These are phyloP conservation scores for Drosophila sechellia DNA, from an alignment of 1,140 invertebrate genomes.

Conservation along the genomic window DNA sequence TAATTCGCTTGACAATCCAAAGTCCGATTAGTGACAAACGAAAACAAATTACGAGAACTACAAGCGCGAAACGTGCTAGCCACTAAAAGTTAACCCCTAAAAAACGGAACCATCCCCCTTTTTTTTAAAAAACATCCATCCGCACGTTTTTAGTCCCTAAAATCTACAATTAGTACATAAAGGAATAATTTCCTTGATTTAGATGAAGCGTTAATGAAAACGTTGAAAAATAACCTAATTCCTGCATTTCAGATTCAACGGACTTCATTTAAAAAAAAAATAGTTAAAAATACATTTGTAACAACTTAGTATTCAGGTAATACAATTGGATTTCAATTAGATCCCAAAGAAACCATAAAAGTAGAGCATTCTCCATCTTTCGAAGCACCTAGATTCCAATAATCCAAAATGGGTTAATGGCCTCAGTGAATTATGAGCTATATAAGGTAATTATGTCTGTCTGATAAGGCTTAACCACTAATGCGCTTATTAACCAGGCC, in stretches of 20 bases:
- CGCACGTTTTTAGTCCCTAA: neutral
- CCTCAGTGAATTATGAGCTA: constrained; percentile 15
- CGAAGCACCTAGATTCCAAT: neutral
- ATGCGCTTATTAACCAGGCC: constrained; percentile 24
- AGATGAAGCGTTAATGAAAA: too few relatives aligned
- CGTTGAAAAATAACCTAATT: too few relatives aligned
- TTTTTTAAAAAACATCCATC: too few relatives aligned
- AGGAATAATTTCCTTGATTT: too few relatives aligned
- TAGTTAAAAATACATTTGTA: too few relatives aligned
- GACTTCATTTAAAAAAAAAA: too few relatives aligned
- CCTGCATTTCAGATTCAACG: too few relatives aligned
- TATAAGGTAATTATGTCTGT: constrained; percentile 26
- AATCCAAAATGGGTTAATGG: constrained; percentile 23
- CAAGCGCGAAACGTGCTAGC: constrained; percentile 6
- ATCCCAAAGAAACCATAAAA: too few relatives aligned
- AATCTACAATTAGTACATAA: too few relatives aligned
- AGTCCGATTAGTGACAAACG: constrained; percentile 35
- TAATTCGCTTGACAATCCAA: constrained; percentile 48
- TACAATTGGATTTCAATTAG: too few relatives aligned
- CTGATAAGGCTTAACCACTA: constrained; percentile 39
- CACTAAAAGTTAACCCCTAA: neutral
- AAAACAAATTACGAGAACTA: constrained; percentile 32
- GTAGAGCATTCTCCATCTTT: neutral
- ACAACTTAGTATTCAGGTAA: too few relatives aligned
- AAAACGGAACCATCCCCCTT: neutral